These are phyloP conservation scores for Holothuria glaberrima DNA, from an alignment of 35 echinoderm and acorn worm species.

Conservation along the genomic window DNA sequence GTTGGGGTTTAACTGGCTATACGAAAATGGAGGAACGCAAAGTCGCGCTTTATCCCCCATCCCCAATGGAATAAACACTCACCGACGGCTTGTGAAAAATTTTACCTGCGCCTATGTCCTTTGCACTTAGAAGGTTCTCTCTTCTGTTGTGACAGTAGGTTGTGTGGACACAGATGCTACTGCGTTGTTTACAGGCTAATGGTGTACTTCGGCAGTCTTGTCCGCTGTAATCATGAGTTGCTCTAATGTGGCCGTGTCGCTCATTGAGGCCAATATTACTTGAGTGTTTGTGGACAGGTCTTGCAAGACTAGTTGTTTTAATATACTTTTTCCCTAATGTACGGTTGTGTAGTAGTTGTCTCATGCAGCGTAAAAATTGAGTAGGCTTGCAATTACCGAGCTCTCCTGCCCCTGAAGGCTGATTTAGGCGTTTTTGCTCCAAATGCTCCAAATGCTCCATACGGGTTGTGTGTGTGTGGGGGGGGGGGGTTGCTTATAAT, in stretches of 20 bases:
- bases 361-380: background rate
- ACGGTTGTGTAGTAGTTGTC: background rate
- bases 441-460: background rate
- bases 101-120: background rate
- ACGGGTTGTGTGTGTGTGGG: background rate
- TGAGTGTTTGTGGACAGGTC: background rate
- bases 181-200: background rate
- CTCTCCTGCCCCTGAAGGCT: background rate
- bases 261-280: background rate
- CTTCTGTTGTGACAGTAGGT: background rate
- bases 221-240: background rate
- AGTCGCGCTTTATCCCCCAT: background rate
- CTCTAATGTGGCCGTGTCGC: background rate
- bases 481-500: background rate
- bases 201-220: background rate
- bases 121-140: background rate
- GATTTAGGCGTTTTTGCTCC: constrained; percentile 7
- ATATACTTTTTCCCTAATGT: background rate
- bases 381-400: background rate
- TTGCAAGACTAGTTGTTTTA: constrained; percentile 19
- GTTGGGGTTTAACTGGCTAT: background rate
- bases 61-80: background rate
- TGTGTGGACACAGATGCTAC: background rate
- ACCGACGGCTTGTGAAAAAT: background rate
- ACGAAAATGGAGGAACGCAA: background rate